phyloP scores from a whole-genome alignment of 2,113 vertebrate species.

The Capreolus pygargus region DNA sequence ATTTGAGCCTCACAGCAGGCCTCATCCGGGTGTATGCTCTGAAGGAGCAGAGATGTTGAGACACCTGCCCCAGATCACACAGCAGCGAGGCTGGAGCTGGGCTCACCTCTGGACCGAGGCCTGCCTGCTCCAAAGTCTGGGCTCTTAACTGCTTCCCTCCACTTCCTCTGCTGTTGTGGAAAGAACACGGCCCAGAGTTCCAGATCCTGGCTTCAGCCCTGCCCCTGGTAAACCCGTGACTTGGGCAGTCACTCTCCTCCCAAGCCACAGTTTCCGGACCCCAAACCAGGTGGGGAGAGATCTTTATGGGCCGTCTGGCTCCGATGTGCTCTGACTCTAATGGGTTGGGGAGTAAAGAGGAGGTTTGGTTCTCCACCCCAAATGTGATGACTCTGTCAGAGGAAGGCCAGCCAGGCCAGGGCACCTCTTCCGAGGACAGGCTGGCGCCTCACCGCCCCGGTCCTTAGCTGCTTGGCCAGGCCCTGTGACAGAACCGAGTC shows the following conservation, averaged over 20 bases:
- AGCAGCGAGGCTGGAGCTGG: not conserved
- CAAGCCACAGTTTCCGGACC: not conserved
- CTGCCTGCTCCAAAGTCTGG: not conserved
- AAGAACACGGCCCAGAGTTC: not conserved
- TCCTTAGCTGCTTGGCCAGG: not conserved
- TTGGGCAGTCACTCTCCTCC: not conserved
- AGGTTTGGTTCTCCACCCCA: not conserved
- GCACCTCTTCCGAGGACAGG: not conserved
- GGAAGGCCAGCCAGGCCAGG: not conserved
- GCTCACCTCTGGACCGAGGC: accelerated
- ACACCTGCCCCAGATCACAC: not conserved
- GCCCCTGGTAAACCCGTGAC: too few species aligned
- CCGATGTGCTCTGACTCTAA: not conserved
- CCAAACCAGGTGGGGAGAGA: not conserved
- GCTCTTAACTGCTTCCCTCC: accelerated
- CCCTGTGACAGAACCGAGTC: not conserved
- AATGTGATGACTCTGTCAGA: not conserved
- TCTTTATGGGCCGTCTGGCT: not conserved
- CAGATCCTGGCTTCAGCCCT: not conserved
- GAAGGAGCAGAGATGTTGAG: not conserved
- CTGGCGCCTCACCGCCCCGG: accelerated
- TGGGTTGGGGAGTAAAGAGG: not conserved
- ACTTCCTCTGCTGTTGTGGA: not conserved
- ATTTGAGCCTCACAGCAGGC: accelerated
- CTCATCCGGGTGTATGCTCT: accelerated